Base-by-base conservation (phyloP, 2,888 invertebrate species). In the Drosophila silvestris region DNA sequence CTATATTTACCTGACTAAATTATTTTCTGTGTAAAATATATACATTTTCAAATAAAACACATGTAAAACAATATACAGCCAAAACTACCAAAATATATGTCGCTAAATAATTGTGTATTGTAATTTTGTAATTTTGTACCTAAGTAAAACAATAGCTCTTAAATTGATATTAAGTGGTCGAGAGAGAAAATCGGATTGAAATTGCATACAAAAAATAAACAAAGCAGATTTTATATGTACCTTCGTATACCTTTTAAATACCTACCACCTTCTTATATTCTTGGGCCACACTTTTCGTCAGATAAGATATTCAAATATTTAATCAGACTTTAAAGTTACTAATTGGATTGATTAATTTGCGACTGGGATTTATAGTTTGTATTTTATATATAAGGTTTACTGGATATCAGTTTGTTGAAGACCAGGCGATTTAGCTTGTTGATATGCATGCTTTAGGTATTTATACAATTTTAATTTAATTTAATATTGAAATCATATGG, bases 1-100 rank as follows among this genome's bases (percentile, higher is more conserved):
- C 72, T 72, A 77, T 62, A 77, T 85, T 47, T 47, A 88, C 85
- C 85, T 86, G 90, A 86, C 85, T 83, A 90, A 88, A 88, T 90
- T 85, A 73, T 83, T 79, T 82, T 82, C 66, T 85, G 82, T 89
- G 80, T 89, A 77, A 84, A 70, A 85, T 90, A 81, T 81, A 88
- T 83, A 82, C 61, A 81, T 75, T 85, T 87, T 78, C 64, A 72
- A 85, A 85, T 90, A 90, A 88, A 85, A 73, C 72, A 73, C 72
- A 79, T 39, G 14, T 57, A 37, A 35, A 57, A 14, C 57, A 57
- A 82, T 86, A 86, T 85, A 83, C 88, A 90, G 85, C 79, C 78
- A 63, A 69, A 62, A 67, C 52, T 63, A 70, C 50, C 57, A 67
- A 59, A 58, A 58, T 19, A 73, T 67, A 70, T 63, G 58, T 67